A percentile compares a stretch with the other conserved stretches of the same genome.
Conservation (phyloP, 2,797 vertebrate genomes). For the Siniperca obscura region DNA sequence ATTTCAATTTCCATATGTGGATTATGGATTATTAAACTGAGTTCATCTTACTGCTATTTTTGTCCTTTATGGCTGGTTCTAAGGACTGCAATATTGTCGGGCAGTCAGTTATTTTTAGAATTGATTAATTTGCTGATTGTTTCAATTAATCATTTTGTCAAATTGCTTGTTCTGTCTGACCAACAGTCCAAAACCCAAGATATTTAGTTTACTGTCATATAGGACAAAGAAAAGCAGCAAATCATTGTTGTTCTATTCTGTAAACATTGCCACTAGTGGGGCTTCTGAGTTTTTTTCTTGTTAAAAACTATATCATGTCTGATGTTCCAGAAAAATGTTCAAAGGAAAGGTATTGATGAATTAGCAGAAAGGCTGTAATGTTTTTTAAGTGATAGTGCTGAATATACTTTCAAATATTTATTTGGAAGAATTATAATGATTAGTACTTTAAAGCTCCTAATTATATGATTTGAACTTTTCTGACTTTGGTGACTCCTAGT, state of each 20-base stretch:
- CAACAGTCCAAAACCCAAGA: neutral
- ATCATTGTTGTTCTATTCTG: neutral
- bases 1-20: neutral
- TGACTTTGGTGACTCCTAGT: neutral
- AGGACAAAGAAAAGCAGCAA: neutral
- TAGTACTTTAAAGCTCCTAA: too few relatives aligned
- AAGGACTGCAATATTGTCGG: neutral
- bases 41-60: accelerated
- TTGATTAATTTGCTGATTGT: neutral
- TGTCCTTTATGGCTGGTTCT: neutral
- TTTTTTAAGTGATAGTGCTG: too few relatives aligned
- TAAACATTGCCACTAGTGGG: too few relatives aligned
- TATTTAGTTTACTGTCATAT: neutral
- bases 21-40: neutral
- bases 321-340: too few relatives aligned
- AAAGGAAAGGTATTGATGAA: too few relatives aligned
- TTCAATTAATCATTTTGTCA: neutral
- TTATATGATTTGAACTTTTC: neutral
- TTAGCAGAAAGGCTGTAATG: too few relatives aligned
- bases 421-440: too few relatives aligned
- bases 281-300: too few relatives aligned
- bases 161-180: neutral
- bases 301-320: too few relatives aligned
- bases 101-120: neutral
- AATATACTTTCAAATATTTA: too few relatives aligned